Percentiles rank a stretch among this genome's conserved stretches.
These are phyloP conservation scores for chimpanzee (Pan troglodytes) DNA, from an alignment of 2,113 vertebrate genomes.

Conservation along the genomic window NHGRI_mPanTro3-v2.1_pri NC_086016.1:40048001-40048500, in stretches of 20 bases:
- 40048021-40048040: not conserved
- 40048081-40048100: not conserved
- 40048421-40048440: constrained; percentile 63
- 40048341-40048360: constrained; percentile 76
- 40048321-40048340: constrained; percentile 73
- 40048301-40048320: constrained; percentile 73
- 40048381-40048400: constrained; percentile 68
- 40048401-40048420: constrained; percentile 76
- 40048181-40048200: constrained; percentile 86
- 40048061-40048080: rapidly evolving
- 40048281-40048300: constrained; percentile 80
- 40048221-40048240: constrained; percentile 86
- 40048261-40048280: constrained; percentile 89
- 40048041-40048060: no score
- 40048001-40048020: not conserved
- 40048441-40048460: rapidly evolving
- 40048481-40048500: not conserved
- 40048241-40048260: constrained; percentile 82
- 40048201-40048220: constrained; percentile 92
- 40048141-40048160: constrained; percentile 74
- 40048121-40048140: constrained; percentile 72
- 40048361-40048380: constrained; percentile 82
- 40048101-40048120: constrained; percentile 18
- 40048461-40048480: not conserved
- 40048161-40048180: constrained; percentile 88